Percentiles rank a stretch among this genome's conserved stretches.
These are phyloP conservation scores for Erinaceus europaeus DNA, from an alignment of 2,113 vertebrate genomes.

Conservation along the genomic window DNA sequence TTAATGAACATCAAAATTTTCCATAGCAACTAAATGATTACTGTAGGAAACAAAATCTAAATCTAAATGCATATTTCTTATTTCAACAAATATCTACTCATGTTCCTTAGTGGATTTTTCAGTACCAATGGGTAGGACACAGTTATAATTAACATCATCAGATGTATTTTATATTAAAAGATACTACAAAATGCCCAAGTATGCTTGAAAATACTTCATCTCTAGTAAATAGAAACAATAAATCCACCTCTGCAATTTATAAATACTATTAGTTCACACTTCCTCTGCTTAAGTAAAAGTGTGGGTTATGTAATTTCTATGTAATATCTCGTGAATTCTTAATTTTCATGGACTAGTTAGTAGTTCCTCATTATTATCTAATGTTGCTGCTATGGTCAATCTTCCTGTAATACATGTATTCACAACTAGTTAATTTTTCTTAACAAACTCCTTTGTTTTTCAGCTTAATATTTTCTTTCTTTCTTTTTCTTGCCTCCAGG, in stretches of 20 bases:
- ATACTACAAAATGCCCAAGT: neutral
- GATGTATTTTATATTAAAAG: slow-evolving; percentile 24
- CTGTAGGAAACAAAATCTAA: neutral
- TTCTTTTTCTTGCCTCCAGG: too few relatives aligned
- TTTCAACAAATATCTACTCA: slow-evolving; percentile 50
- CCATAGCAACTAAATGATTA: slow-evolving; percentile 34
- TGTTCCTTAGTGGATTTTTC: slow-evolving; percentile 21
- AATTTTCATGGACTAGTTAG: neutral
- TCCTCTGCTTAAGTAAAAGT: neutral
- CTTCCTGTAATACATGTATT: too few relatives aligned
- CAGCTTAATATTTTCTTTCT: too few relatives aligned
- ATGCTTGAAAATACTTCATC: slow-evolving; percentile 23
- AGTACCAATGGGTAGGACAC: slow-evolving; percentile 22
- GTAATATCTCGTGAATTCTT: neutral
- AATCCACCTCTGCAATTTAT: neutral
- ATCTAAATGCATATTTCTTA: slow-evolving; percentile 36
- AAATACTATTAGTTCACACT: neutral
- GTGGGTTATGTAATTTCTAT: neutral
- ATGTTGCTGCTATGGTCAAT: neutral
- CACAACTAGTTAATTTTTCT: slow-evolving; percentile 4
- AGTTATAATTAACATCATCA: slow-evolving; percentile 40
- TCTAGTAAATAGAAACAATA: neutral
- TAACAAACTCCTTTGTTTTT: neutral
- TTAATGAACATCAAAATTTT: slow-evolving; percentile 49
- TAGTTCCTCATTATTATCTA: neutral